Evolutionary conservation across 2,113 vertebrate genomes (phyloP).

Genomic region (Gopherus flavomarginatus): DNA sequence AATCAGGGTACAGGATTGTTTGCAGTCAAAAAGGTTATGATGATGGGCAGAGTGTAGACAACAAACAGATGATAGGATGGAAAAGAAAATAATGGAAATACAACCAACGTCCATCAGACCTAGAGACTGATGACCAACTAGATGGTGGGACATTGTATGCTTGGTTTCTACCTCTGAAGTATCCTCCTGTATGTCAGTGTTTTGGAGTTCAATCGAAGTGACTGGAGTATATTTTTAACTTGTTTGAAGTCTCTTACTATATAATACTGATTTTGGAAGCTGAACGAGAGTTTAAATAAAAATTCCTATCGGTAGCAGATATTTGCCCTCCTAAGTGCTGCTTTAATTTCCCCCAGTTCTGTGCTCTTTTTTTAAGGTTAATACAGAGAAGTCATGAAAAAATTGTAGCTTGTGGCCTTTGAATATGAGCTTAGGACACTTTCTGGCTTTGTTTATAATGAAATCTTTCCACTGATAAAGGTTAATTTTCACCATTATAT

Average conservation of each 20-base stretch:
- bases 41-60: too few relatives aligned
- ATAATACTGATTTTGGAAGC: neutral
- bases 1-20: too few relatives aligned
- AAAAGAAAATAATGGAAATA: too few relatives aligned
- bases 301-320: neutral
- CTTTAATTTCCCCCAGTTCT: neutral
- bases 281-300: neutral
- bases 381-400: neutral
- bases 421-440: neutral
- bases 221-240: neutral
- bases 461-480: neutral
- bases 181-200: neutral
- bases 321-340: neutral
- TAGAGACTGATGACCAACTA: too few relatives aligned
- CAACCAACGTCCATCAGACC: too few relatives aligned
- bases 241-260: neutral
- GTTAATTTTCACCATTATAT: neutral
- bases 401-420: neutral
- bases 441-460: neutral
- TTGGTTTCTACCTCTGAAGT: neutral
- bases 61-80: too few relatives aligned
- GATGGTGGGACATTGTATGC: too few relatives aligned
- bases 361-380: neutral
- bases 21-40: too few relatives aligned
- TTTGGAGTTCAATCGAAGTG: neutral